These are phyloP conservation scores for Chlorops oryzae DNA, from an alignment of 1,140 invertebrate species.

Conservation along the genomic window DNA sequence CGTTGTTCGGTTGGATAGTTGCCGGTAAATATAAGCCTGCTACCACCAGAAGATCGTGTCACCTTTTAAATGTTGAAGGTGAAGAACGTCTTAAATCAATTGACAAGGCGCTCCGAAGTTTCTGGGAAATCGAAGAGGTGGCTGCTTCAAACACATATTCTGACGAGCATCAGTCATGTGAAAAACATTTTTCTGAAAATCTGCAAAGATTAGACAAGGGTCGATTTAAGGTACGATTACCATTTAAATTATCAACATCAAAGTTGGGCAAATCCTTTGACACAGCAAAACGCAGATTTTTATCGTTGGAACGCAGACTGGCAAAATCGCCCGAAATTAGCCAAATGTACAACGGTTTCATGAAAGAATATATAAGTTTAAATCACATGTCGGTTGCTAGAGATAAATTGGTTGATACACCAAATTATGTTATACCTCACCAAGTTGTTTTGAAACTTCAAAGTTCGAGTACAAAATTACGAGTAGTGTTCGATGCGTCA, in stretches of 20 bases:
- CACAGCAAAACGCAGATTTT: conserved; percentile 20
- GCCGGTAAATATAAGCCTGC: no score
- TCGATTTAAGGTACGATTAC: conserved; percentile 21
- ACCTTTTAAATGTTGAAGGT: no score
- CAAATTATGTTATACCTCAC: conserved; percentile 22
- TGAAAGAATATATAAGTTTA: conserved; percentile 32
- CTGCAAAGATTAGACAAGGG: conserved; percentile 14
- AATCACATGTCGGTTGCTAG: conserved; percentile 31
- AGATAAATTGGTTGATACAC: conserved; percentile 15
- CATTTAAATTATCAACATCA: conserved; percentile 18
- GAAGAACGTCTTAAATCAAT: not conserved
- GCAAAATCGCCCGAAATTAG: conserved; percentile 12
- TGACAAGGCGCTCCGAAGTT: not conserved
- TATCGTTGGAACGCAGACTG: conserved; percentile 22
- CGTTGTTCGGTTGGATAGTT: conserved; percentile 31
- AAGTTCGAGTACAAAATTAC: conserved; percentile 24
- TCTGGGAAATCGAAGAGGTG: conserved; percentile 34
- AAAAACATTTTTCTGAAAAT: conserved; percentile 14
- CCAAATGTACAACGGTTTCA: conserved; percentile 26
- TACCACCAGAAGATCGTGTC: no score
- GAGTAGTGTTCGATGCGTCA: conserved; percentile 32
- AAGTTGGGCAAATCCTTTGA: conserved; percentile 25
- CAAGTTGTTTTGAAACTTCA: conserved; percentile 25
- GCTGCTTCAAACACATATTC: not conserved
- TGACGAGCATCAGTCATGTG: conserved; percentile 24